phyloP scores from a whole-genome alignment of 2,888 invertebrate genomes.

The Andrena camellia region DNA sequence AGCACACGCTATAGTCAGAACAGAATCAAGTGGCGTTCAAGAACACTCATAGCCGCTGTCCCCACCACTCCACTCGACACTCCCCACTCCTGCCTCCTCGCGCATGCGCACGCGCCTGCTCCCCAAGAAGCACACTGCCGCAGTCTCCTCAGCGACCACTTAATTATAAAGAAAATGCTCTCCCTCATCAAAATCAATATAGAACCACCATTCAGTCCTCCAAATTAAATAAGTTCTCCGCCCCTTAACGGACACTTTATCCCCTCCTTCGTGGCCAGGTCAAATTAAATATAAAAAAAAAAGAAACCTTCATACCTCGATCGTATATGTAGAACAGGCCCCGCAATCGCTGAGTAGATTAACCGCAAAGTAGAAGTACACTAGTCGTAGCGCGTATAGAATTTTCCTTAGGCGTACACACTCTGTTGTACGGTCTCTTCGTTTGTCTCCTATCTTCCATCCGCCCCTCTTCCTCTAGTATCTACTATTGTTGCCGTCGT shows the following conservation, averaged over 20 bases:
- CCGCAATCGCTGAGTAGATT: constrained; percentile 59
- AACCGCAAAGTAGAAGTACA: constrained; percentile 62
- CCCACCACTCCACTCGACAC: background rate
- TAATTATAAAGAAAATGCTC: background rate
- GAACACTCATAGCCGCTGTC: background rate
- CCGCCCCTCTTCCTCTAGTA: background rate
- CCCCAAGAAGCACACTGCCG: background rate
- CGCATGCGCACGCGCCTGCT: background rate
- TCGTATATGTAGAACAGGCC: constrained; percentile 63
- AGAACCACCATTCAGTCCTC: no score
- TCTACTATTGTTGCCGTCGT: constrained; percentile 6
- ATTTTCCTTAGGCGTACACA: constrained; percentile 59
- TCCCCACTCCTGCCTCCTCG: background rate
- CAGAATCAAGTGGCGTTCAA: background rate
- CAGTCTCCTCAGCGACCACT: background rate
- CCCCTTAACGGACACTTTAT: no score
- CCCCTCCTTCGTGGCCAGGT: no score
- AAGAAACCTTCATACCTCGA: constrained; percentile 63
- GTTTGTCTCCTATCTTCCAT: constrained; percentile 24
- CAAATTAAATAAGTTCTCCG: no score
- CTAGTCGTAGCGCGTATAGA: constrained; percentile 58
- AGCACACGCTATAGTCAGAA: background rate
- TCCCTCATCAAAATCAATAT: no score
- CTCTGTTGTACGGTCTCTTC: constrained; percentile 56
- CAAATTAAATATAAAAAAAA: background rate